Conservation (phyloP, 2,888 invertebrate genomes). For the Mimachlamys varia region DNA sequence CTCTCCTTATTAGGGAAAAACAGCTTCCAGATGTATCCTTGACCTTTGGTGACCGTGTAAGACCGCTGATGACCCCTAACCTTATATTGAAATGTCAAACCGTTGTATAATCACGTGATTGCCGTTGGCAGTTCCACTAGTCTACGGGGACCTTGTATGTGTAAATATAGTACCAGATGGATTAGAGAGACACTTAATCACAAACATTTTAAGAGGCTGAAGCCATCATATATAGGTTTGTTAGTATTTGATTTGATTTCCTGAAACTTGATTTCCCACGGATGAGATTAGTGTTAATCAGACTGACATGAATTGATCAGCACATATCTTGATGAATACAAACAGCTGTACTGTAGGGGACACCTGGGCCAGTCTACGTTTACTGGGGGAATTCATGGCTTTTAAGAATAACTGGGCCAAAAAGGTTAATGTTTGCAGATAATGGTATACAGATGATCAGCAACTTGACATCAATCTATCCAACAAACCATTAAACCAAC, state of each 20-base stretch:
- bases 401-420: too few relatives aligned
- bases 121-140: too few relatives aligned
- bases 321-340: background rate
- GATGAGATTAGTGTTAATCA: background rate
- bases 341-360: background rate
- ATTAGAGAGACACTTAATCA: background rate
- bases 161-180: background rate
- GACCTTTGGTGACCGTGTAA: background rate
- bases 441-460: too few relatives aligned
- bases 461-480: too few relatives aligned
- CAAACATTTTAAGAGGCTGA: background rate
- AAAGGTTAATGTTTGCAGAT: too few relatives aligned
- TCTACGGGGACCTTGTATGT: too few relatives aligned
- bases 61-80: background rate
- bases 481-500: too few relatives aligned
- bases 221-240: background rate
- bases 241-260: background rate
- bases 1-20: background rate
- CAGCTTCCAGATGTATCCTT: background rate
- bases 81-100: background rate
- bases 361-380: background rate
- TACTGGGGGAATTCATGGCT: too few relatives aligned
- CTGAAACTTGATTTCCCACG: background rate
- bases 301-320: background rate
- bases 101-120: background rate